Evolutionary conservation across 2,797 vertebrate genomes (phyloP), one percentile per base, ranked within the genome.

Genomic region (Sebastes ruberrimus): DNA sequence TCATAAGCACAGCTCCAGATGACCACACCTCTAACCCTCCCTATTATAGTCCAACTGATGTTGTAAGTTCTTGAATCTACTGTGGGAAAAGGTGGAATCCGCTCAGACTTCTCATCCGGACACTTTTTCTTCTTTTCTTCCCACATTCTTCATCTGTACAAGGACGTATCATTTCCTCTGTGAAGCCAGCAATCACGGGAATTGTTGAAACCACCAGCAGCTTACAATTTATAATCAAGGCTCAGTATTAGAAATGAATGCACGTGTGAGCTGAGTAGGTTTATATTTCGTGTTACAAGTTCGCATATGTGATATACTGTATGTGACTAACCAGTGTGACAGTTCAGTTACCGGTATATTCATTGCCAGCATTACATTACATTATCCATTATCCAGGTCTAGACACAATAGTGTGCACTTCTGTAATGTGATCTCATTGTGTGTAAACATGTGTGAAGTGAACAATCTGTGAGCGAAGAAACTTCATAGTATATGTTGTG

Each of bases 1-100:
- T 87, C 22, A 92, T 77, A 89, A 94, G 91, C 94, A 95, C 92
- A 90, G 91, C 90, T 94, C 95, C 95, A 95, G 93, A 85, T 93
- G 94, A 88, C 85, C 93, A 94, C 93, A 95, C 95, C 94, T 91
- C 89, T 92, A 92, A 85, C 78, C 84, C 81, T 93, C 89, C 84
- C 93, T 92, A 90, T 56, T 68, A 66, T 52, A 74, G 52, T 77
- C 73, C 71, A 66, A 80, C 69, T 75, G 65, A 71, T 85, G 74
- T 25, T 49, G 38, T 87, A 74, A 65, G 42, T 32, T 87, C 78
- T 14, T 81, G 74, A 86, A 83, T 90, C 73, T 87, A 88, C 73
- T 56, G 81, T 64, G 78, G 78, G 69, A 86, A 84, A 76, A 87
- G 66, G 30, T 68, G 56, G 76, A 75, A 87, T 92, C 89, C 89